phyloP scores from a whole-genome alignment of 2,113 vertebrate species.

The Cheilinus undulatus region DNA sequence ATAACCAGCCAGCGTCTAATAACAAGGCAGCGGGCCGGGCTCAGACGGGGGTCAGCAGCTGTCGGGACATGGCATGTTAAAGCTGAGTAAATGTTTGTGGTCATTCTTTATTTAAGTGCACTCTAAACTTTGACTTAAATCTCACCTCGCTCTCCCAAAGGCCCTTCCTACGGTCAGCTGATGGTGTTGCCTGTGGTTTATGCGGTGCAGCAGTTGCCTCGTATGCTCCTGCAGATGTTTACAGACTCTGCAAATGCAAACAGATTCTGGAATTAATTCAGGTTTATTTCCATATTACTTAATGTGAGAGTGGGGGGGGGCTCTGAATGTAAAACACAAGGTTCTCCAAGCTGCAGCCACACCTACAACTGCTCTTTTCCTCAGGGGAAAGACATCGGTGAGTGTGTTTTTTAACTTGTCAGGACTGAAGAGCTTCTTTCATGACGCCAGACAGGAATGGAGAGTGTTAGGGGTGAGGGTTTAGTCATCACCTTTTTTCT shows the following conservation, averaged over 20 bases:
- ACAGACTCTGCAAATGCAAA: slow-evolving; percentile 43
- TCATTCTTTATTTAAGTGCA: slow-evolving; percentile 34
- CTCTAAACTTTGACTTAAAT: slow-evolving; percentile 22
- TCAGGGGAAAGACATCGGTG: slow-evolving; percentile 44
- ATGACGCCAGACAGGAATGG: slow-evolving; percentile 50
- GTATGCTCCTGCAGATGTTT: slow-evolving; percentile 42
- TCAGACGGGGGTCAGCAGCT: slow-evolving; percentile 34
- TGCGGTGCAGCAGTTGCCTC: slow-evolving; percentile 43
- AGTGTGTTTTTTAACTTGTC: slow-evolving; percentile 58
- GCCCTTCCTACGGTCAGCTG: slow-evolving; percentile 49
- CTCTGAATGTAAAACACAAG: slow-evolving; percentile 12
- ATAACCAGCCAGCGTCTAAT: slow-evolving; percentile 3
- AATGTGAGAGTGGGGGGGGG: too few species aligned
- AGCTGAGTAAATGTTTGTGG: slow-evolving; percentile 34
- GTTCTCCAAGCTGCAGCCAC: slow-evolving; percentile 36
- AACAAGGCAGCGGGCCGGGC: slow-evolving; percentile 1
- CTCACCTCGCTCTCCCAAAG: slow-evolving; percentile 37
- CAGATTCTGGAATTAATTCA: slow-evolving; percentile 35
- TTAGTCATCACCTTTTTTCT: slow-evolving; percentile 53
- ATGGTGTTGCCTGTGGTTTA: slow-evolving; percentile 52
- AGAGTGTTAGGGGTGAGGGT: slow-evolving; percentile 35
- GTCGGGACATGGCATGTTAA: slow-evolving; percentile 2
- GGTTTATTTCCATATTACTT: slow-evolving; percentile 10
- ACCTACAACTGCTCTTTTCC: slow-evolving; percentile 44
- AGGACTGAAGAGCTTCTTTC: slow-evolving; percentile 74